Base-by-base conservation (phyloP, 1,140 invertebrate genomes). In the Zaprionus lachaisei region DNA sequence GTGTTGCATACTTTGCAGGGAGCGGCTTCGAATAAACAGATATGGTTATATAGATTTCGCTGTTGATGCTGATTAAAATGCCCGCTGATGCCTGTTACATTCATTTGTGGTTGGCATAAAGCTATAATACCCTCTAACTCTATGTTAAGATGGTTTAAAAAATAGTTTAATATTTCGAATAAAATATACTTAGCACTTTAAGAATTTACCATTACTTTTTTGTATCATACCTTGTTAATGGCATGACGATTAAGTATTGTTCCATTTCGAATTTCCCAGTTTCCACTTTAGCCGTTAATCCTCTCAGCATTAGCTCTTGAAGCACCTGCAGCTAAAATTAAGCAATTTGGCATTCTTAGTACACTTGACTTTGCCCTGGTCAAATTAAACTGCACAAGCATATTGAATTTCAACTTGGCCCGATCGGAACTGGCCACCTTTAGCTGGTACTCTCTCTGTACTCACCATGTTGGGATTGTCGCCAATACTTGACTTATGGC, bases 401-500 rank as follows among this genome's bases (percentile, higher is more conserved):
- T 58, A 70, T 17, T 38, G 11, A 47, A 54, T 26, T 22, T 14
- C 11, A 22, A 24, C 41, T 34, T 57, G 51, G 49, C 65, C 38
- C n/a, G 41, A 15, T n/a, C n/a, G 14, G 7, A 22, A 4, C 26
- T 55, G 49, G 7, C 9, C 47, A 34, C 5, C 17, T 34, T 14
- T 6, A 6, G n/a, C 1, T 20, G 47, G 9, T 12, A 4, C 9
- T 49, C 2, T 9, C 17, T 7, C 9, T 24, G 4, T 28, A 28
- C 26, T 41, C 28, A 14, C 14, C 31, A 60, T 47, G 28, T 20
- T 54, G 20, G 54, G 24, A 55, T 24, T 41, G 56, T n/a, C 28
- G 68, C 83, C 73, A 74, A 84, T 81, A 81, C 85, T 89, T 89
- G 85, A 90, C 84, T 89, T 84, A 81, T 79, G 72, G 58, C 74